phyloP scores from a whole-genome alignment of 2,113 vertebrate genomes.

The Cinclus mexicanus region DNA sequence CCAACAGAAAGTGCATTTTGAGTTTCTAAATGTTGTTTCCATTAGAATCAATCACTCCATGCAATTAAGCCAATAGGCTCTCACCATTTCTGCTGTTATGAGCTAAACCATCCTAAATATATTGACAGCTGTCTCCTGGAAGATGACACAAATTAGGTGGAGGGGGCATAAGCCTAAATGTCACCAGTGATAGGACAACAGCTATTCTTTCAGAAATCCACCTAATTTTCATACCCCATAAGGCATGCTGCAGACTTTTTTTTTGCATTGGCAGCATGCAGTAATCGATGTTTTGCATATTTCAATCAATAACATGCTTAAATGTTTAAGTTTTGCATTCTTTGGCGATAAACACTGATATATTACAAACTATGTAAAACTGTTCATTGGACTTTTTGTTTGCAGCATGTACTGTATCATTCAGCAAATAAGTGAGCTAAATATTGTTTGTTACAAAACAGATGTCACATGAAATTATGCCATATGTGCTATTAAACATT shows the following conservation, averaged over 20 bases:
- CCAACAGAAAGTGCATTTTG: conserved; percentile 80
- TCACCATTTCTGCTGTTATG: conserved; percentile 88
- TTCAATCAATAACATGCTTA: conserved; percentile 80
- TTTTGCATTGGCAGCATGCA: conserved; percentile 87
- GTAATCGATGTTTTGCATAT: conserved; percentile 81
- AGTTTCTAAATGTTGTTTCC: conserved; percentile 87
- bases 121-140: conserved; percentile 89
- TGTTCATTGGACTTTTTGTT: conserved; percentile 84
- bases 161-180: conserved; percentile 80
- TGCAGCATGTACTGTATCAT: conserved; percentile 83
- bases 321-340: conserved; percentile 80
- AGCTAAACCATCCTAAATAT: conserved; percentile 86
- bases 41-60: conserved; percentile 91
- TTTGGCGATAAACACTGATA: conserved; percentile 83
- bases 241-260: conserved; percentile 83
- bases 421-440: conserved; percentile 88
- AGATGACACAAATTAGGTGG: conserved; percentile 71
- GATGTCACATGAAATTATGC: conserved; percentile 89
- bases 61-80: conserved; percentile 90
- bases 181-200: conserved; percentile 75
- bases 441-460: conserved; percentile 90
- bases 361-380: conserved; percentile 78
- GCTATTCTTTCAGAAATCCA: conserved; percentile 74
- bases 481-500: conserved; percentile 88
- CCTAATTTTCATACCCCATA: conserved; percentile 79